Conservation (phyloP, 1,140 invertebrate species). For the Stegodyphus dumicola region DNA sequence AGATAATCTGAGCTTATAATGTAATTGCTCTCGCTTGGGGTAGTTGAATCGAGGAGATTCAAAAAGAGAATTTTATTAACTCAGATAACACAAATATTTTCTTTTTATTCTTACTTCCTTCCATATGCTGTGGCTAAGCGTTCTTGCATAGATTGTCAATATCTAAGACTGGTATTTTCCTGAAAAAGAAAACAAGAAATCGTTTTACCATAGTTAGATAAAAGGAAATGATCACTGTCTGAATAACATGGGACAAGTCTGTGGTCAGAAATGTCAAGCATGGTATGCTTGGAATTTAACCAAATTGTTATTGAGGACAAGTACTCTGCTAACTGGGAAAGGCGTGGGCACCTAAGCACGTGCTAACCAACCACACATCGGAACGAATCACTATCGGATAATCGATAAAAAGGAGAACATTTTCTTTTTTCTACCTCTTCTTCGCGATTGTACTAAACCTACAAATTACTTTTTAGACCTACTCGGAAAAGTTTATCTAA, state of each 20-base stretch:
- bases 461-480: neutral
- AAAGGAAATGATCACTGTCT: no score
- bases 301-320: neutral
- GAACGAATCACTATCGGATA: constrained; percentile 3
- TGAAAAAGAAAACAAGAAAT: no score
- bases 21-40: no score
- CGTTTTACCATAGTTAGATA: no score
- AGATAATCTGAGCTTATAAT: no score
- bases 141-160: no score
- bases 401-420: neutral
- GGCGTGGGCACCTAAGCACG: neutral
- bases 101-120: no score
- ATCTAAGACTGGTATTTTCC: no score
- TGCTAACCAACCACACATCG: constrained; percentile 3
- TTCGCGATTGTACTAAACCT: neutral
- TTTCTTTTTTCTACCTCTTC: neutral
- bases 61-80: no score
- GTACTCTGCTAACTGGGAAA: neutral
- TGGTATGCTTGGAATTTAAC: neutral
- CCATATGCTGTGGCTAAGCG: no score
- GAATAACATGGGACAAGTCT: neutral
- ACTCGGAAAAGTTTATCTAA: neutral
- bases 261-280: neutral
- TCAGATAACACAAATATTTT: no score
- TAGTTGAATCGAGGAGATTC: no score